Evolutionary conservation across 2,888 invertebrate species (phyloP).

Genomic region (Abscondita cerata): DNA sequence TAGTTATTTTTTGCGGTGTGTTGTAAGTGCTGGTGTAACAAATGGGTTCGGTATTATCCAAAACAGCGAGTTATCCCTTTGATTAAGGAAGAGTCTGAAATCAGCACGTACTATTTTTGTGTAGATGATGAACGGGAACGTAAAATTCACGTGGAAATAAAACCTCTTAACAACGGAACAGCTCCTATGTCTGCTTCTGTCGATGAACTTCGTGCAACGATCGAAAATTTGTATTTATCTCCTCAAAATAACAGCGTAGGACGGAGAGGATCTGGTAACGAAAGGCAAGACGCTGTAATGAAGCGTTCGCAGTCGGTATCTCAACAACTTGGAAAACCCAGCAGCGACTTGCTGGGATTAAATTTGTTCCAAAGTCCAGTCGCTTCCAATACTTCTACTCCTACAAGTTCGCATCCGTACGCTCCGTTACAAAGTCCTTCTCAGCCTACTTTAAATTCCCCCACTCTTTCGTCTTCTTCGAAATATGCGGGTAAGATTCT

Average conservation of each 20-base stretch:
- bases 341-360: conserved; percentile 80
- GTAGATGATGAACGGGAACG: conserved; percentile 82
- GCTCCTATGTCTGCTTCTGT: conserved; percentile 95
- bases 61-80: too few species aligned
- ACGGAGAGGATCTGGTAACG: conserved; percentile 74
- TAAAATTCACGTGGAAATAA: conserved; percentile 94
- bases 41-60: too few species aligned
- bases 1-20: too few species aligned
- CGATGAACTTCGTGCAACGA: conserved; percentile 90
- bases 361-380: conserved; percentile 82
- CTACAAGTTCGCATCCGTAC: conserved; percentile 73
- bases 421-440: conserved; percentile 81
- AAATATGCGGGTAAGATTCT: conserved; percentile 61
- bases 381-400: conserved; percentile 77
- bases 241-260: conserved; percentile 70
- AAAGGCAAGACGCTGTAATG: conserved; percentile 68
- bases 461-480: conserved; percentile 63
- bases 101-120: too few species aligned
- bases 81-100: too few species aligned
- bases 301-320: conserved; percentile 78
- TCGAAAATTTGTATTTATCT: conserved; percentile 86
- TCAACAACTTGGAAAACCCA: conserved; percentile 78
- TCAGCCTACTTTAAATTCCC: conserved; percentile 72
- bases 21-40: too few species aligned
- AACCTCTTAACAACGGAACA: conserved; percentile 89